Evolutionary conservation across 2,113 vertebrate genomes (phyloP).

Genomic region (Seriola aureovittata): DNA sequence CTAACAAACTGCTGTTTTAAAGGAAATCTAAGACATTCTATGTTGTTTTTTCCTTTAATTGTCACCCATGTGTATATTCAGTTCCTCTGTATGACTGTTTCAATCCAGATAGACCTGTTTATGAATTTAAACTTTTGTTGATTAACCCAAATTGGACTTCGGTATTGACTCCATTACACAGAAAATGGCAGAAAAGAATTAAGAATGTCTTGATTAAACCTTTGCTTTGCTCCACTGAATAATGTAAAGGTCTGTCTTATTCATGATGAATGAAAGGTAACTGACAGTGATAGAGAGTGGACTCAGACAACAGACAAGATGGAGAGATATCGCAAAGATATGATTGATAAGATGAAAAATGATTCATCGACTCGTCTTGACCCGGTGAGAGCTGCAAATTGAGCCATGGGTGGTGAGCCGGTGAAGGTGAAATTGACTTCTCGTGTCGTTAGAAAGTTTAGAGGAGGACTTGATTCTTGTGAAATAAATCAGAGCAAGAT

Average conservation of each 20-base stretch:
- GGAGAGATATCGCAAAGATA: slow-evolving; percentile 61
- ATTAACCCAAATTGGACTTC: slow-evolving; percentile 31
- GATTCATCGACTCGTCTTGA: slow-evolving; percentile 76
- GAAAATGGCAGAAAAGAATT: slow-evolving; percentile 44
- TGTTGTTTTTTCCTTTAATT: slow-evolving; percentile 6
- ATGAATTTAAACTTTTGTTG: slow-evolving; percentile 18
- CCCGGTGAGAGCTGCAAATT: slow-evolving; percentile 59
- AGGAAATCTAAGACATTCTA: too few relatives aligned
- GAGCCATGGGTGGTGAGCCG: slow-evolving; percentile 46
- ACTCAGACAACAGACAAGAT: slow-evolving; percentile 67
- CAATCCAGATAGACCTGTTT: slow-evolving; percentile 1
- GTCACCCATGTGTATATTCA: not conserved
- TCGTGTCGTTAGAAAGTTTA: slow-evolving; percentile 61
- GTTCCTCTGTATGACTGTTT: not conserved
- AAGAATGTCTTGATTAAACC: slow-evolving; percentile 67
- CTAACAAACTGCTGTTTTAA: not conserved
- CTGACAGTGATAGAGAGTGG: slow-evolving; percentile 67
- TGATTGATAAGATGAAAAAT: slow-evolving; percentile 80
- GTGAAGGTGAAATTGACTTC: slow-evolving; percentile 65
- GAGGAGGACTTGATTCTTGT: slow-evolving; percentile 41
- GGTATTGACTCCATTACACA: slow-evolving; percentile 22
- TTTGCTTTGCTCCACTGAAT: slow-evolving; percentile 62
- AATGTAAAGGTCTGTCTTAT: slow-evolving; percentile 60
- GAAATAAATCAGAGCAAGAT: slow-evolving; percentile 39
- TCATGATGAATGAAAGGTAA: slow-evolving; percentile 71